Evolutionary conservation across 2,888 invertebrate species (phyloP).

Genomic region (Phlogophora meticulosa): DNA sequence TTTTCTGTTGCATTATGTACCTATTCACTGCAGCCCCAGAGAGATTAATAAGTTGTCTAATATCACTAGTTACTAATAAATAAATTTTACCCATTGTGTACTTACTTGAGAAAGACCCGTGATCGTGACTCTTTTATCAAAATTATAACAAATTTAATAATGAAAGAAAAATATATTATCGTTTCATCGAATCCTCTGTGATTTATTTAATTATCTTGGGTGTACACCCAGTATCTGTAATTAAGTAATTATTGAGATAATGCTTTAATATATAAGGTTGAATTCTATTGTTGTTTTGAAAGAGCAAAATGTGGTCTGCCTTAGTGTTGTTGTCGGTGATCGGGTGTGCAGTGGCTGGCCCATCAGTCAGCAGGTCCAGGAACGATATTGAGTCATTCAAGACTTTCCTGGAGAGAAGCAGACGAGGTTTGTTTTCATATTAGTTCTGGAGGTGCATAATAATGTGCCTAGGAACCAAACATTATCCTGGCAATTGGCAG

Average conservation of each 20-base stretch:
- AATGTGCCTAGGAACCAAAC: too few species aligned
- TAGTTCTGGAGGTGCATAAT: not conserved
- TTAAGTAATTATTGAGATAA: slow-evolving; percentile 41
- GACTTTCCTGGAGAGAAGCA: slow-evolving; percentile 72
- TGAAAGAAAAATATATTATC: slow-evolving; percentile 1
- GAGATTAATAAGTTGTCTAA: too few species aligned
- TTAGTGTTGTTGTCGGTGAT: slow-evolving; percentile 65
- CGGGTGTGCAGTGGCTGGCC: slow-evolving; percentile 67
- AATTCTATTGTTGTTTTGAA: not conserved
- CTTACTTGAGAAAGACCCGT: slow-evolving; percentile 13
- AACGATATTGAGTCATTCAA: slow-evolving; percentile 74
- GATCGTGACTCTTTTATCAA: slow-evolving; percentile 2
- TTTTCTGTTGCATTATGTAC: too few species aligned
- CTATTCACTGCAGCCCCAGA: too few species aligned
- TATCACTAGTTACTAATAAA: too few species aligned
- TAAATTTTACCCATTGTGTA: too few species aligned
- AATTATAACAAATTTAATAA: not conserved
- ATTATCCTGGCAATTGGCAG: too few species aligned
- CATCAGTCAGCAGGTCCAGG: slow-evolving; percentile 68
- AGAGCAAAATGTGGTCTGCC: slow-evolving; percentile 65
- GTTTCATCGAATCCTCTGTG: not conserved
- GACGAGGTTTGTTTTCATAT: slow-evolving; percentile 67
- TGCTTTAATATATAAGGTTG: slow-evolving; percentile 36
- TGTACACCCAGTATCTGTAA: slow-evolving; percentile 28
- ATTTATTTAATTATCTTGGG: slow-evolving; percentile 16